These are phyloP conservation scores for Leptinotarsa undecemlineata DNA, from an alignment of 1,140 invertebrate species.

Conservation along the genomic window DNA sequence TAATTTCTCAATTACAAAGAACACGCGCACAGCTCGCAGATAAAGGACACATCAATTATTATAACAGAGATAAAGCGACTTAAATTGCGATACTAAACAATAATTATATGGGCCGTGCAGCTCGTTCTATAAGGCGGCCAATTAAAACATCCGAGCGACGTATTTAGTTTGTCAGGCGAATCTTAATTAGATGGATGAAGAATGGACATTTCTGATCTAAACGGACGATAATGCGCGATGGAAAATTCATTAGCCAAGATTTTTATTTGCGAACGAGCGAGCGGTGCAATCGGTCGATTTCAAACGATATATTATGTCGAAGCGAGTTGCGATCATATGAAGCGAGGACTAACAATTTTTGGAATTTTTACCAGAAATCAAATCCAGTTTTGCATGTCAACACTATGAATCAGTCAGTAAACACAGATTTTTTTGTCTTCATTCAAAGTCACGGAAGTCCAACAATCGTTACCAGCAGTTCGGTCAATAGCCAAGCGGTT, in stretches of 20 bases:
- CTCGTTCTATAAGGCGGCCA: background rate
- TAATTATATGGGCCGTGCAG: background rate
- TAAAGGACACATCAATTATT: conserved; percentile 8
- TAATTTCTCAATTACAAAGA: conserved; percentile 6
- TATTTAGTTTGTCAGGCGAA: conserved; percentile 3
- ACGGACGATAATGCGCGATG: conserved; percentile 1
- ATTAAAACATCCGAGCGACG: background rate
- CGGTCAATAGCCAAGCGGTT: too few relatives aligned
- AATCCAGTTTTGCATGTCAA: too few relatives aligned
- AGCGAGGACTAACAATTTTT: too few relatives aligned
- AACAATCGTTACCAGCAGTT: too few relatives aligned
- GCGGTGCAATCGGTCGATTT: background rate
- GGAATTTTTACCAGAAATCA: too few relatives aligned
- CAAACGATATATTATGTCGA: too few relatives aligned
- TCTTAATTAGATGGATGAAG: background rate
- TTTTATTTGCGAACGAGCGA: background rate
- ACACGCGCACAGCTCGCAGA: background rate
- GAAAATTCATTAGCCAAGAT: background rate
- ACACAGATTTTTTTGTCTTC: too few relatives aligned
- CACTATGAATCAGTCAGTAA: too few relatives aligned
- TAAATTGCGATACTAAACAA: conserved; percentile 8
- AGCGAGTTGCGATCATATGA: too few relatives aligned
- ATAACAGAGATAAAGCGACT: conserved; percentile 3
- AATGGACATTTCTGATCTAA: background rate
- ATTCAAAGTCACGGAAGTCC: too few relatives aligned